Conservation (phyloP, 2,888 invertebrate genomes). For the Craniophora ligustri region DNA sequence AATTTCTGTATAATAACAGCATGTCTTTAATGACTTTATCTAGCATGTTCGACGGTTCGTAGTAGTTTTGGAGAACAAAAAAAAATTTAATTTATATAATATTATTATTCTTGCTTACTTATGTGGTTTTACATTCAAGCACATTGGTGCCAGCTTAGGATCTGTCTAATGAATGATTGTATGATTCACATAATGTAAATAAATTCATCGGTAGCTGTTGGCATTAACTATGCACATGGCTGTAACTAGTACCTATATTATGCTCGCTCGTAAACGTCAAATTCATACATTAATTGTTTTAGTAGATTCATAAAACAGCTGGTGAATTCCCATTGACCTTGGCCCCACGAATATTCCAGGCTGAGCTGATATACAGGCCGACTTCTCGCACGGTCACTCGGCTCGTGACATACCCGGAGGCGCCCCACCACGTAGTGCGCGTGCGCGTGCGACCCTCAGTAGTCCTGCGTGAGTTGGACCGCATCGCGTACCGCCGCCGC, state of each 20-base stretch:
- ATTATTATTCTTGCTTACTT: slow-evolving; percentile 26
- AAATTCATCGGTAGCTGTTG: no score
- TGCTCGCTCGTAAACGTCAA: slow-evolving; percentile 28
- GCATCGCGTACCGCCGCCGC: slow-evolving; percentile 91
- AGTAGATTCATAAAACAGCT: slow-evolving; percentile 9
- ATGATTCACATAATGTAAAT: no score
- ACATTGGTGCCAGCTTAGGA: slow-evolving; percentile 13
- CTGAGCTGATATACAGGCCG: slow-evolving; percentile 84
- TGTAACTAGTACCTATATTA: slow-evolving; percentile 24
- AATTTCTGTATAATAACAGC: slow-evolving; percentile 24
- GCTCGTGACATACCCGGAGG: slow-evolving; percentile 89
- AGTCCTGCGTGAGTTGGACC: slow-evolving; percentile 91
- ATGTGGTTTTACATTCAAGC: slow-evolving; percentile 19
- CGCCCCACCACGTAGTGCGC: slow-evolving; percentile 87
- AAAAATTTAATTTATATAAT: slow-evolving; percentile 16
- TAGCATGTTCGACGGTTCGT: slow-evolving; percentile 10
- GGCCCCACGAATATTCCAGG: slow-evolving; percentile 66
- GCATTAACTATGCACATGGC: background rate
- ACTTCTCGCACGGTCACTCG: slow-evolving; percentile 86
- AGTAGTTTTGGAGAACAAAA: slow-evolving; percentile 5
- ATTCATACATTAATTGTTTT: slow-evolving; percentile 19
- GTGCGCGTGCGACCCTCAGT: slow-evolving; percentile 90
- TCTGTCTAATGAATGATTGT: no score
- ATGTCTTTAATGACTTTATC: slow-evolving; percentile 20
- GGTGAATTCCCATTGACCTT: slow-evolving; percentile 18